phyloP scores from a whole-genome alignment of 2,797 vertebrate genomes.

The Gambelia wislizenii region DNA sequence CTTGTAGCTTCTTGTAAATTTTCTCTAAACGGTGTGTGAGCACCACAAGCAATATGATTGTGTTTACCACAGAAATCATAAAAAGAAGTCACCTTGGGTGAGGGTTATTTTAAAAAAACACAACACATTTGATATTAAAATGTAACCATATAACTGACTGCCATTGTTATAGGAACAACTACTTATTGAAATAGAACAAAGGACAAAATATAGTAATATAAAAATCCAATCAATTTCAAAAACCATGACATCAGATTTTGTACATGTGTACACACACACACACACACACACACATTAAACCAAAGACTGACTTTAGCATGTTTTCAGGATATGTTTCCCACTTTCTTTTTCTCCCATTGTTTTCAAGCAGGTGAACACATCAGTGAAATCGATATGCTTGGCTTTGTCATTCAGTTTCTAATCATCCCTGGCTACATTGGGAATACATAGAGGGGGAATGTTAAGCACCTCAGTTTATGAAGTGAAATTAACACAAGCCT shows the following conservation, averaged over 20 bases:
- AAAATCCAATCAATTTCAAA: background rate
- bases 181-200: slow-evolving; percentile 9
- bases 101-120: too few species aligned
- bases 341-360: slow-evolving; percentile 11
- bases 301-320: background rate
- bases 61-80: background rate
- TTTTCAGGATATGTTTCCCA: slow-evolving; percentile 35
- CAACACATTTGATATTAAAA: background rate
- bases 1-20: background rate
- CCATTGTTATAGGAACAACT: background rate
- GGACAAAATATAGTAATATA: slow-evolving; percentile 7
- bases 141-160: background rate
- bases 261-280: rapidly evolving
- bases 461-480: slow-evolving; percentile 47
- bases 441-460: slow-evolving; percentile 54
- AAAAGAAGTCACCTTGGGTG: background rate
- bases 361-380: slow-evolving; percentile 45
- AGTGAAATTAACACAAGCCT: slow-evolving; percentile 53
- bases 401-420: slow-evolving; percentile 62
- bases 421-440: slow-evolving; percentile 56
- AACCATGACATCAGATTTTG: background rate
- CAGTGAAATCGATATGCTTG: slow-evolving; percentile 50
- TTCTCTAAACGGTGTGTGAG: background rate
- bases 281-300: background rate
- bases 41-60: background rate